Evolutionary conservation across 2,888 invertebrate genomes (phyloP).

Genomic region (Drosophila bunnanda): DNA sequence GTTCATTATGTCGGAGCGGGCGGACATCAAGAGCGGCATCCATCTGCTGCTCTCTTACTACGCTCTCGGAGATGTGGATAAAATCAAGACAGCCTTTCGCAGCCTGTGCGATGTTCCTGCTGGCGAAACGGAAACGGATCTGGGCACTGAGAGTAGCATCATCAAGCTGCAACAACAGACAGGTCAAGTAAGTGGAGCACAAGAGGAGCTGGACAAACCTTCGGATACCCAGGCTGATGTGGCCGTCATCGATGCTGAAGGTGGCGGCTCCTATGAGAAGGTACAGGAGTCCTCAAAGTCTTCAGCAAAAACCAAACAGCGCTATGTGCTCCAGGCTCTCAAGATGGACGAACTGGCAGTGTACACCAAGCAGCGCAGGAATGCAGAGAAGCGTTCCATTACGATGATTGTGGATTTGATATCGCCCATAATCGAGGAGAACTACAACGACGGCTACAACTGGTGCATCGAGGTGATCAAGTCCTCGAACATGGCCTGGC

Average conservation of each 20-base stretch:
- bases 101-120: slow-evolving; percentile 93
- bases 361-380: slow-evolving; percentile 89
- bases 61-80: slow-evolving; percentile 95
- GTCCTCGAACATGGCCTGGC: slow-evolving; percentile 92
- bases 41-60: slow-evolving; percentile 95
- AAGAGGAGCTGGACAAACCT: slow-evolving; percentile 33
- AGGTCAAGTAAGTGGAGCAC: slow-evolving; percentile 51
- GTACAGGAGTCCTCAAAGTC: slow-evolving; percentile 36
- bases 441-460: slow-evolving; percentile 87
- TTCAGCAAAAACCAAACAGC: slow-evolving; percentile 83
- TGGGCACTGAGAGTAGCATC: slow-evolving; percentile 92
- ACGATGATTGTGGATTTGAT: slow-evolving; percentile 95
- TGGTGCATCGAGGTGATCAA: slow-evolving; percentile 98
- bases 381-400: slow-evolving; percentile 92
- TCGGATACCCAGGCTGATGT: slow-evolving; percentile 55
- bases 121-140: slow-evolving; percentile 80
- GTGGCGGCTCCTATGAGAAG: slow-evolving; percentile 54
- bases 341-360: slow-evolving; percentile 91
- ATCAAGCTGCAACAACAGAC: slow-evolving; percentile 87
- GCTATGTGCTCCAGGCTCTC: slow-evolving; percentile 90
- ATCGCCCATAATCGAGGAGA: slow-evolving; percentile 91
- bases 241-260: slow-evolving; percentile 67
- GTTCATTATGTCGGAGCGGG: slow-evolving; percentile 98
- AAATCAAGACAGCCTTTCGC: slow-evolving; percentile 96
- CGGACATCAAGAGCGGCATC: slow-evolving; percentile 94